Evolutionary conservation across 2,888 invertebrate genomes (phyloP), one percentile per base, ranked within the genome.

Genomic region (Subacronicta megacephala): DNA sequence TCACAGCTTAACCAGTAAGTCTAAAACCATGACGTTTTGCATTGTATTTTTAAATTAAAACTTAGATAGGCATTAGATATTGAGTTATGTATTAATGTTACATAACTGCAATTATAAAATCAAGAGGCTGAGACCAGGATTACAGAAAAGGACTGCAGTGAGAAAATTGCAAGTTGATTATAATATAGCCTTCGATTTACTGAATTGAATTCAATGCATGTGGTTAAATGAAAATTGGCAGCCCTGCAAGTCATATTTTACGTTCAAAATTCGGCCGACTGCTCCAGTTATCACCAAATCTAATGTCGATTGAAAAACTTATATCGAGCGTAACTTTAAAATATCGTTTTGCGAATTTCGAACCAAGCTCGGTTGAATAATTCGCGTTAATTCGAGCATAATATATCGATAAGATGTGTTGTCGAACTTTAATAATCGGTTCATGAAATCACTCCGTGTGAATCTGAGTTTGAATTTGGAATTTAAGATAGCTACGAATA

Each of bases 251-350:
- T 47, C 16, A 43, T 52, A 63, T 35, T 18, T 52, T 47, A 53
- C 33, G 35, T 67, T 47, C 16, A 41, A 50, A 69, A 55, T 42
- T 62, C 56, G 16, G 51, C 35, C 55, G 58, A 58, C 49, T 72
- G 68, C 61, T 64, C 46, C 75, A 68, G 63, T 74, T 77, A 78
- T 79, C 80, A 55, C 72, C 66, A 62, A 68, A 79, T 75, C 77
- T 66, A 68, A 63, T 62, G 62, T 58, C 59, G 69, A 81, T 80
- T 79, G 78, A 80, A 78, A 80, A 80, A 78, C 70, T 80, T 81
- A 55, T 50, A 68, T 66, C 56, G 64, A 71, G 66, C 67, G 60
- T 62, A 59, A 64, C 68, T 71, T 63, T 75, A 59, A 71, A 65
- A 73, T 66, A 63, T 65, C 65, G 59, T 44, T 65, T 44, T 67